Evolutionary conservation across 1,140 invertebrate species (phyloP).

Genomic region (Cyclina sinensis): DNA sequence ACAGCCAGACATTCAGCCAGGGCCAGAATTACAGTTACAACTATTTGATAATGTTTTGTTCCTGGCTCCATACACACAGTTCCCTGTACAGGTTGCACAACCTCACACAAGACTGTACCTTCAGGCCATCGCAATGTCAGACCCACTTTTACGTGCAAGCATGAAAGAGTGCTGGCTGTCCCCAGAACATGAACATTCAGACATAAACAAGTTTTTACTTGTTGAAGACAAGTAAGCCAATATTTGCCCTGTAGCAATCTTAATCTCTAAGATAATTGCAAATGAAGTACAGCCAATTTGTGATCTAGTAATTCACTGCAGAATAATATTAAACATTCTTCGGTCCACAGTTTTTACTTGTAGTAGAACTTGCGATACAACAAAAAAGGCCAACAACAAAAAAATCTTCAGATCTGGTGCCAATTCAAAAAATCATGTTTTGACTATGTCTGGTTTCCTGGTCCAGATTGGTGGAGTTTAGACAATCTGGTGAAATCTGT

Average conservation of each 20-base stretch:
- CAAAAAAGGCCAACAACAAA: too few relatives aligned
- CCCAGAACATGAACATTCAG: not conserved
- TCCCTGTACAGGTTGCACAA: slow-evolving; percentile 2
- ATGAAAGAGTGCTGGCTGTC: slow-evolving; percentile 38
- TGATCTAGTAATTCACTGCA: too few relatives aligned
- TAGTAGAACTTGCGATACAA: too few relatives aligned
- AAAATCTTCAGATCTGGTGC: too few relatives aligned
- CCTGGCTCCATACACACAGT: not conserved
- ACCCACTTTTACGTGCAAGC: slow-evolving; percentile 2
- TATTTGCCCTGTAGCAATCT: not conserved
- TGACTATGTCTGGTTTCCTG: too few relatives aligned
- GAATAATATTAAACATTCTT: too few relatives aligned
- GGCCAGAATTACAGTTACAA: slow-evolving; percentile 10
- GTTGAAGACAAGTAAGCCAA: slow-evolving; percentile 17
- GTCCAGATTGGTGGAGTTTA: too few relatives aligned
- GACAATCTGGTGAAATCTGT: too few relatives aligned
- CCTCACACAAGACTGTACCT: slow-evolving; percentile 4
- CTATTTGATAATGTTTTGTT: slow-evolving; percentile 36
- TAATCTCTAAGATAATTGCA: too few relatives aligned
- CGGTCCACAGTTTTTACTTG: too few relatives aligned
- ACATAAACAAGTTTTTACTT: not conserved
- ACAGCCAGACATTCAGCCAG: not conserved
- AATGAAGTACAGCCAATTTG: too few relatives aligned
- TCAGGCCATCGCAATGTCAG: slow-evolving; percentile 24
- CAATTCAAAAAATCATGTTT: too few relatives aligned